Base-by-base conservation (phyloP, 2,113 vertebrate species). In the Regulus satrapa region DNA sequence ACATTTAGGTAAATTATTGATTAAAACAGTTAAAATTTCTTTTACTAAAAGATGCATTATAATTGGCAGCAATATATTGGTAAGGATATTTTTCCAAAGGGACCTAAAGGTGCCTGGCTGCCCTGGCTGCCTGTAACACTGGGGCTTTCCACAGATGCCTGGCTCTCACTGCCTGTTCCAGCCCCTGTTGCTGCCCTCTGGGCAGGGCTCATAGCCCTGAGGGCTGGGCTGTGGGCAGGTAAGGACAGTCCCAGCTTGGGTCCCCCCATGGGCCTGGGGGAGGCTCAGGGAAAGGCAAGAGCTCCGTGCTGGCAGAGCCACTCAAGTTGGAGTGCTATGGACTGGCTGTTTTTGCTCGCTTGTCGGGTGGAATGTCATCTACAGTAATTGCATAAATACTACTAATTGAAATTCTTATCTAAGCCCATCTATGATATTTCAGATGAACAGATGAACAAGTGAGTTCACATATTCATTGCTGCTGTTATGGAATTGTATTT, bases 101-200 rank as follows among this genome's bases (percentile, higher is more conserved):
- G n/a, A 14, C 24, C n/a, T 25, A 7, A 36, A 45, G 11, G 9
- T 31, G 19, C 36, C 32, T 9, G 6, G 13, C 12, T 51, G 19
- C 9, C 52, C 8, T 52, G n/a, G 6, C 11, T 29, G 8, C 7
- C 3, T 2, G 28, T 6, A 29, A 5, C 3, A 1, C 0, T 2
- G 5, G 7, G n/a, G 8, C 3, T 54, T 6, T 25, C 23, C 8
- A 6, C 21, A 8, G 21, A 1, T 2, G 7, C 48, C 49, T 38
- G 55, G 5, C 14, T 26, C 29, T 11, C 54, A 28, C 32, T 3
- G 34, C 29, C 19, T 3, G 1, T 29, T 21, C 34, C 54, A 45
- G n/a, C 12, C 26, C 28, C 41, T 28, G 18, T 25, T 71, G 18
- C 1, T 2, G 7, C 6, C 1, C 46, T 3, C 51, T 46, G 56